Conservation (phyloP, 2,113 vertebrate species). For the Xiphophorus hellerii region DNA sequence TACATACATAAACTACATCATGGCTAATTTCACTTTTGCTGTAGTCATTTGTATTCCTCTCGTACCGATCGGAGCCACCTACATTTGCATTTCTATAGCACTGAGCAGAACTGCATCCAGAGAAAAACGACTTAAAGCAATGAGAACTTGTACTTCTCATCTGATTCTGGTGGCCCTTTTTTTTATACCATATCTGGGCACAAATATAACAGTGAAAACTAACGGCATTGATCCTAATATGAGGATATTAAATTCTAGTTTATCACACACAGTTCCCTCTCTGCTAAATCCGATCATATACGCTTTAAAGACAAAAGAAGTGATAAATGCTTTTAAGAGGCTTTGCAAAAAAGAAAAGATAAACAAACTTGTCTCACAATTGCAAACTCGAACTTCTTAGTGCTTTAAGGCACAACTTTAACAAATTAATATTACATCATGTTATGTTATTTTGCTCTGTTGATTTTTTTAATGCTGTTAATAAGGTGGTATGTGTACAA, state of each 20-base stretch:
- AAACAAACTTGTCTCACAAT: too few relatives aligned
- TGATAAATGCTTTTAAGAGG: constrained; percentile 48
- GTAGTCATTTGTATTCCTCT: constrained; percentile 13
- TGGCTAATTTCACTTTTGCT: neutral
- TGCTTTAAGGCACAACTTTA: too few relatives aligned
- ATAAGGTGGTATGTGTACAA: too few relatives aligned
- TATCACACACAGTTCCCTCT: constrained; percentile 59
- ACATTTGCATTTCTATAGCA: constrained; percentile 36
- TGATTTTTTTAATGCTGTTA: too few relatives aligned
- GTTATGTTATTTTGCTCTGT: too few relatives aligned
- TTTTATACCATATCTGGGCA: neutral
- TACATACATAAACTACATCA: neutral
- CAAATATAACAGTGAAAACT: neutral
- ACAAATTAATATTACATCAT: too few relatives aligned
- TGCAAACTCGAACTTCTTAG: too few relatives aligned
- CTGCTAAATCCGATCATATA: constrained; percentile 71
- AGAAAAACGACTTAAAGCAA: constrained; percentile 53
- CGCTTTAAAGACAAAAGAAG: constrained; percentile 70
- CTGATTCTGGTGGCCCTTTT: constrained; percentile 64
- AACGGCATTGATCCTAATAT: constrained; percentile 42
- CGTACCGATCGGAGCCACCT: constrained; percentile 30
- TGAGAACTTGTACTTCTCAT: constrained; percentile 72
- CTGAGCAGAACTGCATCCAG: constrained; percentile 40
- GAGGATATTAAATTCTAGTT: constrained; percentile 65
- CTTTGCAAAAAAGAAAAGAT: constrained; percentile 28